Conservation (phyloP, 2,888 invertebrate genomes). For the Zaprionus lineosus region DNA sequence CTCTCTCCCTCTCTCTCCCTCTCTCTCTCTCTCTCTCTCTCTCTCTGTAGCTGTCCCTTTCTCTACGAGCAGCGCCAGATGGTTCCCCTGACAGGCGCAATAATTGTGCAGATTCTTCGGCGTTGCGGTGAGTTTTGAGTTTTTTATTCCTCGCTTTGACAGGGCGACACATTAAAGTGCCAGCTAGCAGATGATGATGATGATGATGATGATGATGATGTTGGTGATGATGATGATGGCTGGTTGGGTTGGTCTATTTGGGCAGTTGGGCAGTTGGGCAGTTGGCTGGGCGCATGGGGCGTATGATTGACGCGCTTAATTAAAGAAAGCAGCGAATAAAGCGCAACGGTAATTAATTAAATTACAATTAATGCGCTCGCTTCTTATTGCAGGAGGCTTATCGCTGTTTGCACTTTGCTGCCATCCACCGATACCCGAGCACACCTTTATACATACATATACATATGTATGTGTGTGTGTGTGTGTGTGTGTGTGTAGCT, state of each 20-base stretch:
- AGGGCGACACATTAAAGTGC: slow-evolving; percentile 71
- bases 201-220: slow-evolving; percentile 4
- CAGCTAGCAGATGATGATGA: slow-evolving; percentile 27
- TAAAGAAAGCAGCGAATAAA: slow-evolving; percentile 42
- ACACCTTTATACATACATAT: neutral
- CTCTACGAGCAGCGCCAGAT: too few species aligned
- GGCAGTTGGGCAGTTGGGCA: slow-evolving; percentile 25
- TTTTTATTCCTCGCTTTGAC: slow-evolving; percentile 47
- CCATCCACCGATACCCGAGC: neutral
- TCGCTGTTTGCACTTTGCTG: slow-evolving; percentile 23
- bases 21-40: neutral
- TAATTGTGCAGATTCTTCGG: slow-evolving; percentile 66
- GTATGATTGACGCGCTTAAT: slow-evolving; percentile 70
- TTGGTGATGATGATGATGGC: slow-evolving; percentile 7
- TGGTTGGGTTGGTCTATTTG: slow-evolving; percentile 35
- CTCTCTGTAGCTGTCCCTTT: neutral
- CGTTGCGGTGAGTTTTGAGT: too few species aligned
- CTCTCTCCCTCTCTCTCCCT: neutral
- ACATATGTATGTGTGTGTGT: neutral
- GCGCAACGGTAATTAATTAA: slow-evolving; percentile 63
- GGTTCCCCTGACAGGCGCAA: slow-evolving; percentile 55
- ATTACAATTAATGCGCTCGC: slow-evolving; percentile 68
- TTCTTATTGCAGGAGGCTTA: slow-evolving; percentile 17
- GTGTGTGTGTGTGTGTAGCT: too few species aligned
- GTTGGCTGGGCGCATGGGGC: slow-evolving; percentile 46